These are phyloP conservation scores for Clunio marinus DNA, from an alignment of 2,888 invertebrate genomes.

Conservation along the genomic window DNA sequence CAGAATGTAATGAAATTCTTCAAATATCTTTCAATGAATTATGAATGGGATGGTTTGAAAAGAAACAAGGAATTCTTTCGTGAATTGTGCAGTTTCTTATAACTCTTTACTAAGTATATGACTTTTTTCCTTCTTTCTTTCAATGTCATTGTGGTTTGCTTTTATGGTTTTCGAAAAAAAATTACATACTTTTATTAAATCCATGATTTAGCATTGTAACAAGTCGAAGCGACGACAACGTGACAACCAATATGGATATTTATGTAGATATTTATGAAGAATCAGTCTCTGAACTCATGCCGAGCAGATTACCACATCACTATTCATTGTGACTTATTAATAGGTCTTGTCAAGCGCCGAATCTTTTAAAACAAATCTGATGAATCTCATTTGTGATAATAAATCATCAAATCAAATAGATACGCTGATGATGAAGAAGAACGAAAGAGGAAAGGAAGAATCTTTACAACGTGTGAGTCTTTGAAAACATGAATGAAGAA, in stretches of 20 bases:
- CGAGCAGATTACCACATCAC: neutral
- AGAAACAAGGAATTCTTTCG: neutral
- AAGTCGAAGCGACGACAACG: too few species aligned
- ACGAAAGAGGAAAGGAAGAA: too few species aligned
- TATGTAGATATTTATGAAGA: neutral
- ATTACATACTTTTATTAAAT: constrained; percentile 10
- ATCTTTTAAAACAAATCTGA: neutral
- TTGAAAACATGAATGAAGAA: neutral
- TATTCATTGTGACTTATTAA: neutral
- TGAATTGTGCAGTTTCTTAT: constrained; percentile 16
- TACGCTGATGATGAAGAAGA: too few species aligned
- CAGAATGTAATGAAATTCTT: constrained; percentile 17
- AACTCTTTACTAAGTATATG: neutral
- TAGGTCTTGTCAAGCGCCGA: neutral
- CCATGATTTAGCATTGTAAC: neutral
- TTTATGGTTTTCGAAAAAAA: too few species aligned
- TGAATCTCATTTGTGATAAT: constrained; percentile 3
- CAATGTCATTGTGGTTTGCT: too few species aligned
- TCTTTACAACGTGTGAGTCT: neutral
- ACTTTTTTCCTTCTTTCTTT: neutral
- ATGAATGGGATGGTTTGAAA: constrained; percentile 6
- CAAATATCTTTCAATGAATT: constrained; percentile 4
- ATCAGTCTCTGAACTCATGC: neutral
- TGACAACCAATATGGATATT: neutral
- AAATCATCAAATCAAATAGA: neutral